Conservation (phyloP, 2,113 vertebrate genomes). For the Microtus oregoni region DNA sequence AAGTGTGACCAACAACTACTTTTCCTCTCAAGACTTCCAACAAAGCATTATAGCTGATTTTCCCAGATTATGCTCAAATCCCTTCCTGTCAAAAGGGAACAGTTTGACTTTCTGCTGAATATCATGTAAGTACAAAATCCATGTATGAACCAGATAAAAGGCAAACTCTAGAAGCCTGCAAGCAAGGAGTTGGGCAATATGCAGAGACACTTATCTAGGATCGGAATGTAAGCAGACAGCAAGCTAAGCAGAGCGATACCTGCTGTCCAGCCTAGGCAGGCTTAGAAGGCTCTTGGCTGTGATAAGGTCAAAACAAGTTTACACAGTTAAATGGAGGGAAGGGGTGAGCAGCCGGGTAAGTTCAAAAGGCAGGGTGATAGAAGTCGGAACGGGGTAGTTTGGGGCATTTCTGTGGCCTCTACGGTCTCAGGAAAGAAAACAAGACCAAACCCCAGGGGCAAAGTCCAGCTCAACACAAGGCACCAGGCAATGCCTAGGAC, state of each 20-base stretch:
- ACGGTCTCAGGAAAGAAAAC: not conserved
- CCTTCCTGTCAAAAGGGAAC: not conserved
- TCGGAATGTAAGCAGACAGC: not conserved
- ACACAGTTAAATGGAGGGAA: not conserved
- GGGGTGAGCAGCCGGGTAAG: not conserved
- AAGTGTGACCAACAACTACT: not conserved
- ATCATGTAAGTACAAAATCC: not conserved
- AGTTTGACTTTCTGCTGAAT: not conserved
- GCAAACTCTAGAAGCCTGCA: not conserved
- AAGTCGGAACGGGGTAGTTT: not conserved
- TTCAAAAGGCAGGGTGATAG: not conserved
- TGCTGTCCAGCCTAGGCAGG: not conserved
- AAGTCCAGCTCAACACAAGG: not conserved
- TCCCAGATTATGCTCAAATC: not conserved
- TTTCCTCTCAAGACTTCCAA: slow-evolving; percentile 1
- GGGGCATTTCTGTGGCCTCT: not conserved
- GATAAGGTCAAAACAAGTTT: not conserved
- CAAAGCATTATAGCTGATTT: not conserved
- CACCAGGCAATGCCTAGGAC: not conserved
- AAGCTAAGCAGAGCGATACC: not conserved
- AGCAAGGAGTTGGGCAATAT: not conserved
- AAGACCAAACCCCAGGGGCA: not conserved
- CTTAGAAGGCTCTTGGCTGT: not conserved
- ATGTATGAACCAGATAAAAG: not conserved
- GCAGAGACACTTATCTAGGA: not conserved